Evolutionary conservation across 2,797 vertebrate genomes (phyloP), one percentile per base, ranked within the genome.

Genomic region (Bovichtus diacanthus): DNA sequence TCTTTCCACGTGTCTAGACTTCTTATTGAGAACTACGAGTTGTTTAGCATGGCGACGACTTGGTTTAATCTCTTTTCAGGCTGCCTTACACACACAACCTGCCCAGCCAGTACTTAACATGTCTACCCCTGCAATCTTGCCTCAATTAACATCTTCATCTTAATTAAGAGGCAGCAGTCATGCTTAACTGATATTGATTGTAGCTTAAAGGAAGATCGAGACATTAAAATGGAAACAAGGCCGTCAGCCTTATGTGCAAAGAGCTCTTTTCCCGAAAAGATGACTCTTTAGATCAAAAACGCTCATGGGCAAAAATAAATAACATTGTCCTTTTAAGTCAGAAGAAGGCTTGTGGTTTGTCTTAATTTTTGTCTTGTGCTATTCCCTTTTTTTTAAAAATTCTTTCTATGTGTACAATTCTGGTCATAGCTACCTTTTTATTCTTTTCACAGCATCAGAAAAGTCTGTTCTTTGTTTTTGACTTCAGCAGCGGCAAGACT

Each of bases 121-220:
- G 70, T 84, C 82, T 88, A 71, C 63, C 76, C 77, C 76, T 78
- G 80, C 68, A 29, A 86, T 89, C 78, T 44, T 83, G 64, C 81
- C 51, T 91, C 89, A 90, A 85, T 92, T 92, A 90, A 90, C 86
- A 85, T 91, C 74, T 76, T 89, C 64, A 39, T 86, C 81, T 91
- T 93, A 93, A 94, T 94, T 93, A 93, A 91, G 79, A 88, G 67
- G 87, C 82, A 83, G 88, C 85, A 89, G 83, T 93, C 89, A 89
- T 89, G 90, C 87, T 92, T 91, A 90, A 89, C 86, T 82, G 80
- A 85, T 89, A 91, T 93, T 91, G 93, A 92, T 93, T 92, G 87
- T 88, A 78, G 88, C 88, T 93, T 87, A 89, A 88, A 93, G 85
- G 82, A 88, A 89, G 83, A 89, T 34, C 1, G 27, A 88, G 79